These are phyloP conservation scores for Helicoverpa armigera DNA, from an alignment of 1,140 invertebrate species.

Conservation along the genomic window DNA sequence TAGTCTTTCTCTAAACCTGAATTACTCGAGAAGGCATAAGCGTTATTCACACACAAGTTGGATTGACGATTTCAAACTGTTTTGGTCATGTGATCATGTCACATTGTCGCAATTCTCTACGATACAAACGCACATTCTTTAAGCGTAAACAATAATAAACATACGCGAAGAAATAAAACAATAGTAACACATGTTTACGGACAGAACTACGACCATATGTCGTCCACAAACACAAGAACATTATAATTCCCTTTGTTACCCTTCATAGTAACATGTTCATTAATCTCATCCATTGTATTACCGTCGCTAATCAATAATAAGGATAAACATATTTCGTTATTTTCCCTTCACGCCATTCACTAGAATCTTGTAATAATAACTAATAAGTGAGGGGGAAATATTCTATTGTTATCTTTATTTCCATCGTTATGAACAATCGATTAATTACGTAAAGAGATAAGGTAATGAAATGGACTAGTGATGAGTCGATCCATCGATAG, in stretches of 20 bases:
- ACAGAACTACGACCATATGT: background rate
- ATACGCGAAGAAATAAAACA: background rate
- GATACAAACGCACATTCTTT: no score
- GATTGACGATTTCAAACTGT: no score
- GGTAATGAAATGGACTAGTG: background rate
- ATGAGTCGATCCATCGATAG: no score
- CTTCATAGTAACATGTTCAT: background rate
- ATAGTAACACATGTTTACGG: background rate
- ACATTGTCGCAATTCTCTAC: no score
- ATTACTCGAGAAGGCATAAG: no score
- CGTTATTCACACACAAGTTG: no score
- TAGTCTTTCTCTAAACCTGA: no score
- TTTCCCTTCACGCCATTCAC: slow-evolving; percentile 26
- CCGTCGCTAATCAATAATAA: slow-evolving; percentile 15
- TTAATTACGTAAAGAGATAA: slow-evolving; percentile 2
- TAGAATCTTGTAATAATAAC: slow-evolving; percentile 13
- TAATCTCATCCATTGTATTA: slow-evolving; percentile 24
- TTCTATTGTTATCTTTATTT: slow-evolving; percentile 18
- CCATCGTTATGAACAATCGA: slow-evolving; percentile 1
- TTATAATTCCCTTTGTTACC: slow-evolving; percentile 27
- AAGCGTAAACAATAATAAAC: no score
- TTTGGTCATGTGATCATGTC: no score
- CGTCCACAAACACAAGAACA: slow-evolving; percentile 6
- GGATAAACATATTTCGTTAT: slow-evolving; percentile 34
- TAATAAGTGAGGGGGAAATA: slow-evolving; percentile 1